Evolutionary conservation across 2,888 invertebrate species (phyloP).

Genomic region (Zaprionus bogoriensis): DNA sequence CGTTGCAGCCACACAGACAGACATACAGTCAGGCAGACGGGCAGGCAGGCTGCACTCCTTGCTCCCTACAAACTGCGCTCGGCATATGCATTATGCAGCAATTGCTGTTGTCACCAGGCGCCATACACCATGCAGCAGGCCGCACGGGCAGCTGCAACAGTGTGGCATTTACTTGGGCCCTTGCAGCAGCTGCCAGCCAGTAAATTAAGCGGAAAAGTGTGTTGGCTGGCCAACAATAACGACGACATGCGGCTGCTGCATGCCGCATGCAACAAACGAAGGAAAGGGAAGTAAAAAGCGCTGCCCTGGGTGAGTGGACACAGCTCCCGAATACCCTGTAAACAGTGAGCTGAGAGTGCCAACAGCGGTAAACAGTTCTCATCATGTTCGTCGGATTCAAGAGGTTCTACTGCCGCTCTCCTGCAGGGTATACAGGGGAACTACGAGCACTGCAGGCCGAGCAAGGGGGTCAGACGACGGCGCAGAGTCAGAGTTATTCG

Average conservation of each 20-base stretch:
- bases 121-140: too few species aligned
- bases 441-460: too few species aligned
- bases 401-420: background rate
- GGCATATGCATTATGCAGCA: conserved; percentile 70
- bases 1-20: conserved; percentile 33
- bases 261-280: conserved; percentile 20
- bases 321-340: background rate
- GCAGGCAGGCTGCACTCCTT: background rate
- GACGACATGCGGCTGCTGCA: conserved; percentile 17
- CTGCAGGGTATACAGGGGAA: conserved; percentile 8
- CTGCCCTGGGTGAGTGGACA: background rate
- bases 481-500: conserved; percentile 52
- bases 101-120: conserved; percentile 68
- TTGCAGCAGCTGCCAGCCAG: conserved; percentile 67
- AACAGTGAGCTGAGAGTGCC: background rate
- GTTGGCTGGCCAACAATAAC: conserved; percentile 56
- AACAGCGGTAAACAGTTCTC: too few species aligned
- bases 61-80: conserved; percentile 1
- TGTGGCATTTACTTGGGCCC: conserved; percentile 24
- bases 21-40: conserved; percentile 30
- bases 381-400: too few species aligned
- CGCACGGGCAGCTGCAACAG: conserved; percentile 9
- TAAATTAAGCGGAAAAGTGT: conserved; percentile 80
- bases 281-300: conserved; percentile 16
- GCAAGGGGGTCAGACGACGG: too few species aligned